phyloP scores from a whole-genome alignment of 2,888 invertebrate species.

The Syrista parreyssii region DNA sequence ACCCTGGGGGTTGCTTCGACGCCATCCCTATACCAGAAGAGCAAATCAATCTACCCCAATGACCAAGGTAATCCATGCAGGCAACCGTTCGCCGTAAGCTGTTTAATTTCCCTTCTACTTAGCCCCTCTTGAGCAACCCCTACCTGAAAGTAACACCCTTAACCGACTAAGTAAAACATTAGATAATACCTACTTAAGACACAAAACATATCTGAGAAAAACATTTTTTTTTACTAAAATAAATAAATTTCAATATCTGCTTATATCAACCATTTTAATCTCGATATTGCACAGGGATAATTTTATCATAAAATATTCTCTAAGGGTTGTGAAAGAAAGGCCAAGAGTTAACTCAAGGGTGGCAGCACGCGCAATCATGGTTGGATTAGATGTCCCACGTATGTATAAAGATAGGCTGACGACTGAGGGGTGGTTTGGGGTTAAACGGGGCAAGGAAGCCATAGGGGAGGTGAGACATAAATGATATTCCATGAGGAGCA shows the following conservation, averaged over 20 bases:
- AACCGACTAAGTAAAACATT: neutral
- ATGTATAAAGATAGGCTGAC: conserved; percentile 47
- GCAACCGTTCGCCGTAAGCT: neutral
- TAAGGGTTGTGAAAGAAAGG: neutral
- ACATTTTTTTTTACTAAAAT: neutral
- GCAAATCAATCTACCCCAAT: conserved; percentile 44
- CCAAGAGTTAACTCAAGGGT: conserved; percentile 18
- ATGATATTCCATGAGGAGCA: conserved; percentile 65
- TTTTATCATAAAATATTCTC: neutral
- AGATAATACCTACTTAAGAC: neutral
- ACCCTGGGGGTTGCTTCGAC: neutral
- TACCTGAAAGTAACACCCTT: neutral
- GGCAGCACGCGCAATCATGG: conserved; percentile 56
- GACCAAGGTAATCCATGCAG: conserved; percentile 49
- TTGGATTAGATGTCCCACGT: conserved; percentile 51
- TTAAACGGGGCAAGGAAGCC: conserved; percentile 40
- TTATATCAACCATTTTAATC: neutral
- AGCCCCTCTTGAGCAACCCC: neutral
- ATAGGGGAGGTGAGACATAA: conserved; percentile 55
- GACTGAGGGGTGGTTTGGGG: conserved; percentile 37
- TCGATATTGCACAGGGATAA: neutral
- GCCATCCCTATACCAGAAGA: conserved; percentile 4
- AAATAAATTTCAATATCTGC: neutral
- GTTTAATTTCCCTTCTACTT: neutral
- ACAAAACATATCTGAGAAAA: neutral